These are phyloP conservation scores for Dicerorhinus sumatrensis DNA, from an alignment of 2,113 vertebrate species.

Conservation along the genomic window DNA sequence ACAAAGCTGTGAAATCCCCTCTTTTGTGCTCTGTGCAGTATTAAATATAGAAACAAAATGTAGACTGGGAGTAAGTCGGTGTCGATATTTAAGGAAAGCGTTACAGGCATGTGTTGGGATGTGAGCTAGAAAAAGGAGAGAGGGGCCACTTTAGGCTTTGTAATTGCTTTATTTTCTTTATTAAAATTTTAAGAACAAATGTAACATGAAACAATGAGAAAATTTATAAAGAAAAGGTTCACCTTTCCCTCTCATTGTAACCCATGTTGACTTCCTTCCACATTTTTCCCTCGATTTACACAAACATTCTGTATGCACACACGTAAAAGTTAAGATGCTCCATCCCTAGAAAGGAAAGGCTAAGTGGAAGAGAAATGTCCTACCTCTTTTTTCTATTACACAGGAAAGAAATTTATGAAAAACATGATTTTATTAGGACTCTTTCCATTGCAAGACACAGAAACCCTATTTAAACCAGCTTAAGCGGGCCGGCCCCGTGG, in stretches of 20 bases:
- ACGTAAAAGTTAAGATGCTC: not conserved
- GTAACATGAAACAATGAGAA: not conserved
- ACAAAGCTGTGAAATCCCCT: not conserved
- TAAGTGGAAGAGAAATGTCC: not conserved
- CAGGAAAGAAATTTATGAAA: not conserved
- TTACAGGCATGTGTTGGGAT: not conserved
- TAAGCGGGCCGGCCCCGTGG: no score
- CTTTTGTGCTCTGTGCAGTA: not conserved
- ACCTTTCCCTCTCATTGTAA: not conserved
- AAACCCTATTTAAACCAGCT: not conserved
- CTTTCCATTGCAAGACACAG: constrained; percentile 8
- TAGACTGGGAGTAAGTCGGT: not conserved
- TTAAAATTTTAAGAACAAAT: not conserved
- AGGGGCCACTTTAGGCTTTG: not conserved
- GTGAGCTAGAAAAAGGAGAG: not conserved
- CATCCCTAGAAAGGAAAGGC: not conserved
- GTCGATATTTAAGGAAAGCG: not conserved
- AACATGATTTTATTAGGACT: not conserved
- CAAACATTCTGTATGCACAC: not conserved
- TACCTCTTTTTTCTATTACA: not conserved
- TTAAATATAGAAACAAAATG: not conserved
- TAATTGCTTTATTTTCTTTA: not conserved
- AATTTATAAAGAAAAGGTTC: not conserved
- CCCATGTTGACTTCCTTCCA: not conserved
- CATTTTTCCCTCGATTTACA: not conserved